Percentiles rank a stretch among this genome's conserved stretches.
Conservation (phyloP, 2,113 vertebrate genomes). For the Dendrocopos noguchii region DNA sequence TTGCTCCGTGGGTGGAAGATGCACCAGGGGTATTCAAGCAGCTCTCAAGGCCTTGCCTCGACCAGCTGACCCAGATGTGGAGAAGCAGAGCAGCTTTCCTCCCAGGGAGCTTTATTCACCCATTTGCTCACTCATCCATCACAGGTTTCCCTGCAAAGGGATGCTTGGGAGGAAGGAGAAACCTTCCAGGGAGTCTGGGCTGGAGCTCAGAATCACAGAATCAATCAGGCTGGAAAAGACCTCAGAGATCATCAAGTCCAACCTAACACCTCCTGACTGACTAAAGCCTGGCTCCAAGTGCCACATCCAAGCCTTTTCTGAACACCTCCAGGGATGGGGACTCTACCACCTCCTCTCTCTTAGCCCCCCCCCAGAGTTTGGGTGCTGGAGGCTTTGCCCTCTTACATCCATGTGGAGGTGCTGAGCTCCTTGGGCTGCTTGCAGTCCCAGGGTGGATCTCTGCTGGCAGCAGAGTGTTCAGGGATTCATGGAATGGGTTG, state of each 20-base stretch:
- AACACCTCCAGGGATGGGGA: too few species aligned
- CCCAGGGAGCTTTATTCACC: background rate
- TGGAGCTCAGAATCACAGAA: background rate
- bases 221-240: too few species aligned
- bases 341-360: too few species aligned
- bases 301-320: too few species aligned
- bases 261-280: too few species aligned
- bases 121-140: accelerated
- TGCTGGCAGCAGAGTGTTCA: background rate
- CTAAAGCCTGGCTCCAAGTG: too few species aligned
- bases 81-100: background rate
- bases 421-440: background rate
- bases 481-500: too few species aligned
- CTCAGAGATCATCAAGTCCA: too few species aligned
- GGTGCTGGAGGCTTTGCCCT: background rate
- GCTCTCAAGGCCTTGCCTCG: background rate
- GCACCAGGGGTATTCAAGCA: background rate
- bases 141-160: accelerated
- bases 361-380: accelerated
- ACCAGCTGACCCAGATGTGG: background rate
- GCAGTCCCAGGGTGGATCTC: accelerated
- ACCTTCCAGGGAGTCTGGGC: background rate
- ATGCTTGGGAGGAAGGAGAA: background rate
- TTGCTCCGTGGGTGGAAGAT: background rate
- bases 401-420: accelerated